Conservation (phyloP, 2,797 vertebrate species). For the Thalassophryne amazonica region DNA sequence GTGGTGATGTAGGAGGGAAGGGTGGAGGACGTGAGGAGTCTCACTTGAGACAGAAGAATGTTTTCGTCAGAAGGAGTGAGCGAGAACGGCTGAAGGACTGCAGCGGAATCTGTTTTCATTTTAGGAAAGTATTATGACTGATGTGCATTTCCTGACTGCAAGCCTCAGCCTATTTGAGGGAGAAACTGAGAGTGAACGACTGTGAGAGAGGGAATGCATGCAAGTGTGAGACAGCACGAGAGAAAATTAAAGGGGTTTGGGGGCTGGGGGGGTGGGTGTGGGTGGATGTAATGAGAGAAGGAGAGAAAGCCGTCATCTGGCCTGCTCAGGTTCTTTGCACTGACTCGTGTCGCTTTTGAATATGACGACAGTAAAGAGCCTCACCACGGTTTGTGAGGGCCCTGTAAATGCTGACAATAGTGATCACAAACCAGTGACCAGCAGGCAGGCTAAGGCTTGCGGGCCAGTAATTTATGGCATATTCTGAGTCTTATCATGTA, state of each 20-base stretch:
- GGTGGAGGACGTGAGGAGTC: slow-evolving; percentile 49
- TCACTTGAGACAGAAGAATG: slow-evolving; percentile 54
- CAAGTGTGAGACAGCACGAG: slow-evolving; percentile 44
- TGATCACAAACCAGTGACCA: too few species aligned
- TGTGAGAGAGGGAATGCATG: slow-evolving; percentile 26
- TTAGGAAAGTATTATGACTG: slow-evolving; percentile 82
- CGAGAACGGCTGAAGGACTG: slow-evolving; percentile 52
- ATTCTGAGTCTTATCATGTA: too few species aligned
- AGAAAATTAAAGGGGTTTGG: slow-evolving; percentile 63
- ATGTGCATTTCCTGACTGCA: slow-evolving; percentile 80
- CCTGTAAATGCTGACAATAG: too few species aligned
- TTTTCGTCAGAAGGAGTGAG: slow-evolving; percentile 49
- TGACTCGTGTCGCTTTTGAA: slow-evolving; percentile 60
- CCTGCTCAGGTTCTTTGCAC: slow-evolving; percentile 61
- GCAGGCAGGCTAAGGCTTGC: too few species aligned
- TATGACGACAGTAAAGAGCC: slow-evolving; percentile 63
- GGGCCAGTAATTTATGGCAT: too few species aligned
- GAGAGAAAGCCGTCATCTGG: slow-evolving; percentile 54
- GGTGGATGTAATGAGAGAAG: slow-evolving; percentile 37
- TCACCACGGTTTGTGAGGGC: too few species aligned
- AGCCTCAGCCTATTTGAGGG: slow-evolving; percentile 62
- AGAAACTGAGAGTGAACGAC: slow-evolving; percentile 52
- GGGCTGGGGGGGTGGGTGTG: neutral
- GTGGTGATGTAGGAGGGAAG: slow-evolving; percentile 38
- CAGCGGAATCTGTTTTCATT: slow-evolving; percentile 80